Base-by-base conservation (phyloP, 2,888 invertebrate species). In the Axea sp. region DNA sequence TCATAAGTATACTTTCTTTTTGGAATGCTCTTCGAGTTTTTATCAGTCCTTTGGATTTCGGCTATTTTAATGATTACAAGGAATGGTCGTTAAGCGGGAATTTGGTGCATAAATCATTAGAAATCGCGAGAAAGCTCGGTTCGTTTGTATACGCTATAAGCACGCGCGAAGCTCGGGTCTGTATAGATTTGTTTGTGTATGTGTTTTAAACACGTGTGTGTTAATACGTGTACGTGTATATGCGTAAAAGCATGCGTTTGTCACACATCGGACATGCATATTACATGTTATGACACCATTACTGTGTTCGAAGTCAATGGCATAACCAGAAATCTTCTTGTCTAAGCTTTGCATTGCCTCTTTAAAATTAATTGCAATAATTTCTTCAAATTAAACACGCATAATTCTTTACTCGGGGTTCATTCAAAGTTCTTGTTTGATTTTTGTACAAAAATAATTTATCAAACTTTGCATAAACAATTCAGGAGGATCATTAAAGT, bases 91-190 rank as follows among this genome's bases (percentile, higher is more conserved):
- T 55, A 55, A 60, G 45, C 57, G 39, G 53, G 33, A 53, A 53
- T 15, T 31, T 47, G 45, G 65, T 55, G 55, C 47, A 65, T 53
- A 65, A 53, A 53, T 65, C 45, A 53, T 33, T 43, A 53, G 45
- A 53, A 65, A 59, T 72, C 55, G 45, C 67, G 59, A 59, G 65
- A 49, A 53, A 64, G 57, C 73, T 69, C 45, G 28, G 35, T 39
- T 57, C 65, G 53, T 57, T 62, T 72, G 57, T 41, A 49, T 26
- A 26, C 12, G 26, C 37, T 28, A 15, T 11, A 67, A 57, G 55
- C 31, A 53, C 60, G 60, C 53, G 39, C 59, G 17, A 65, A 59
- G 57, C 64, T 45, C 49, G 37, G 39, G 30, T 31, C 12, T 12
- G 37, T 28, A n/a, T 19, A 6, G 26, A 11, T 14, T 6, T 57